phyloP scores from a whole-genome alignment of 2,888 invertebrate genomes.

The Papilio elwesi region DNA sequence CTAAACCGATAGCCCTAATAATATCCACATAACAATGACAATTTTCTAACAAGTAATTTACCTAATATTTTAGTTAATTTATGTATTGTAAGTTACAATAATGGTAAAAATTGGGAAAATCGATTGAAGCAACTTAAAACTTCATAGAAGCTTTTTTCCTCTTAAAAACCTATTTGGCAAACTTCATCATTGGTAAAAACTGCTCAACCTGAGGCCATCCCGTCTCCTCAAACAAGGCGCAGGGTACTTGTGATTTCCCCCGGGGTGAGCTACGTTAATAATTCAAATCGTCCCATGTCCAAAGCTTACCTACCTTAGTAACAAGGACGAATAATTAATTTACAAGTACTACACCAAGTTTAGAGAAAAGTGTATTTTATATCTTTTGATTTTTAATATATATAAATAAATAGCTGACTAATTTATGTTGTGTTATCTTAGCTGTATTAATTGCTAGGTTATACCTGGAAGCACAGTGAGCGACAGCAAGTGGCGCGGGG shows the following conservation, averaged over 20 bases:
- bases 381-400: too few relatives aligned
- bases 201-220: conserved; percentile 39
- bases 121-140: not conserved
- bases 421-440: too few relatives aligned
- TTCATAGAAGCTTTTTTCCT: not conserved
- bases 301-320: conserved; percentile 70
- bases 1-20: too few relatives aligned
- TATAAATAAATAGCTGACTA: too few relatives aligned
- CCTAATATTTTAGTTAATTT: too few relatives aligned
- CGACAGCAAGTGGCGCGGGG: too few relatives aligned
- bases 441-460: too few relatives aligned
- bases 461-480: too few relatives aligned
- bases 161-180: not conserved
- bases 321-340: conserved; percentile 73
- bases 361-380: conserved; percentile 54
- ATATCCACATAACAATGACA: too few relatives aligned
- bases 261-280: conserved; percentile 71
- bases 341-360: conserved; percentile 58
- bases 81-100: too few relatives aligned
- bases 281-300: conserved; percentile 73
- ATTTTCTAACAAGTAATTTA: too few relatives aligned
- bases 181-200: not conserved
- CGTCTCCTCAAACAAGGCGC: conserved; percentile 52
- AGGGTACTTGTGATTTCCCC: conserved; percentile 78
- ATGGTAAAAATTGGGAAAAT: too few relatives aligned